A percentile compares a stretch with the other conserved stretches of the same genome.
Evolutionary conservation across 2,797 vertebrate species (phyloP).

Genomic region (Lacerta agilis): DNA sequence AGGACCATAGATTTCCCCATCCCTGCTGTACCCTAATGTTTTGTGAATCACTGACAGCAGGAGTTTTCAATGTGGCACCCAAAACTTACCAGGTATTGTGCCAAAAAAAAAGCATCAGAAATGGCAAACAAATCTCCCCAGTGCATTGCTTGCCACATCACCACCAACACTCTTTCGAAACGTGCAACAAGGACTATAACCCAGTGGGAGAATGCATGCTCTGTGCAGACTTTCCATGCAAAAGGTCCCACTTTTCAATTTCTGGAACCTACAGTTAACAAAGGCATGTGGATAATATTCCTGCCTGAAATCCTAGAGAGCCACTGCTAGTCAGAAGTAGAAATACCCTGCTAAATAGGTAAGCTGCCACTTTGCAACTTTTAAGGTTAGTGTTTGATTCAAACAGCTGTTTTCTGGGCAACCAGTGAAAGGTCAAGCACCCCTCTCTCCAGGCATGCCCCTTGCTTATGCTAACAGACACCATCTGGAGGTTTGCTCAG

Average conservation of each 20-base stretch:
- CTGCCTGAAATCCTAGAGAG: no score
- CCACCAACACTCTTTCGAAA: background rate
- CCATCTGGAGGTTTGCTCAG: background rate
- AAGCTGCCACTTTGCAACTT: no score
- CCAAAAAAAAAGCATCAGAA: background rate
- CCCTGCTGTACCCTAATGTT: background rate
- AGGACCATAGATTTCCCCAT: background rate
- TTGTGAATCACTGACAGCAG: background rate
- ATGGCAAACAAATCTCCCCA: background rate
- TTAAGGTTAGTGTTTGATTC: background rate
- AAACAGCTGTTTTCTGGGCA: background rate
- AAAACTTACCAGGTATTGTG: background rate
- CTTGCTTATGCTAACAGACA: background rate
- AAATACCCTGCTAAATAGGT: no score
- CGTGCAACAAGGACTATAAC: background rate
- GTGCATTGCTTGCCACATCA: background rate
- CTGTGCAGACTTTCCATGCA: no score
- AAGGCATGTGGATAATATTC: background rate
- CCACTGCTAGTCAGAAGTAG: no score
- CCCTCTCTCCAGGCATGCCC: background rate
- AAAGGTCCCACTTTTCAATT: no score
- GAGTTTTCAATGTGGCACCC: background rate
- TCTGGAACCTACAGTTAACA: background rate
- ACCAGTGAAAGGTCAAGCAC: background rate
- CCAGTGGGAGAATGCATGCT: no score